Percentiles rank a stretch among this genome's conserved stretches.
Evolutionary conservation across 2,888 invertebrate species (phyloP).

Genomic region (Tanaodytes sp.): DNA sequence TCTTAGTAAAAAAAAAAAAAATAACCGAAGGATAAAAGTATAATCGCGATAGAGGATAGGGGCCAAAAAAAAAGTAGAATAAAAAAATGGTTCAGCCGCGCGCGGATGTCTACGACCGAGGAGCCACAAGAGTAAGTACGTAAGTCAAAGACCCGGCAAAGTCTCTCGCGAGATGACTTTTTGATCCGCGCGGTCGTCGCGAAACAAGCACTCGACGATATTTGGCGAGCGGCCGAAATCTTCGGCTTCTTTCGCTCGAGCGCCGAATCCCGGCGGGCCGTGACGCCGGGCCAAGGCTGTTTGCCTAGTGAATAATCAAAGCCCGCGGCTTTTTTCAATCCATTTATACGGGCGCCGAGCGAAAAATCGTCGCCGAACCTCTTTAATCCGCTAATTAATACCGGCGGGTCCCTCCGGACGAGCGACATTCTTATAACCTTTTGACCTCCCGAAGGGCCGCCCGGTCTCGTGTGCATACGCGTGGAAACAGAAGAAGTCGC

Average conservation of each 20-base stretch:
- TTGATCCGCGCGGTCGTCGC: conserved; percentile 19
- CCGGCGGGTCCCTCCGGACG: conserved; percentile 58
- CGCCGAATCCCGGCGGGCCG: conserved; percentile 19
- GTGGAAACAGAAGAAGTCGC: too few relatives aligned
- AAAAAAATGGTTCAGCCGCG: too few relatives aligned
- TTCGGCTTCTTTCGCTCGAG: conserved; percentile 21
- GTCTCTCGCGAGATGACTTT: conserved; percentile 38
- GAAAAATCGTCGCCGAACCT: conserved; percentile 13
- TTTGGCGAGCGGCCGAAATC: conserved; percentile 12
- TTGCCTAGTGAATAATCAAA: conserved; percentile 19
- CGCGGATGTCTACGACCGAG: too few relatives aligned
- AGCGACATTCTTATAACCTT: conserved; percentile 41
- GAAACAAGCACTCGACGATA: conserved; percentile 39
- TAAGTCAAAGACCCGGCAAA: too few relatives aligned
- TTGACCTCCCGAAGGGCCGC: conserved; percentile 48
- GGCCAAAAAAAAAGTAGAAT: too few relatives aligned
- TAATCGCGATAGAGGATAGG: too few relatives aligned
- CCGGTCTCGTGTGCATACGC: conserved; percentile 44
- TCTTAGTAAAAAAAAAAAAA: too few relatives aligned
- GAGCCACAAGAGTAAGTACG: too few relatives aligned
- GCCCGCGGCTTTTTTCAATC: conserved; percentile 51
- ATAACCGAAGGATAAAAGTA: too few relatives aligned
- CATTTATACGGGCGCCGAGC: conserved; percentile 43
- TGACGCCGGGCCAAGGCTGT: conserved; percentile 27
- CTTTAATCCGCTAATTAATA: conserved; percentile 71